Evolutionary conservation across 2,113 vertebrate species (phyloP).

Genomic region (Bufo gargarizans): DNA sequence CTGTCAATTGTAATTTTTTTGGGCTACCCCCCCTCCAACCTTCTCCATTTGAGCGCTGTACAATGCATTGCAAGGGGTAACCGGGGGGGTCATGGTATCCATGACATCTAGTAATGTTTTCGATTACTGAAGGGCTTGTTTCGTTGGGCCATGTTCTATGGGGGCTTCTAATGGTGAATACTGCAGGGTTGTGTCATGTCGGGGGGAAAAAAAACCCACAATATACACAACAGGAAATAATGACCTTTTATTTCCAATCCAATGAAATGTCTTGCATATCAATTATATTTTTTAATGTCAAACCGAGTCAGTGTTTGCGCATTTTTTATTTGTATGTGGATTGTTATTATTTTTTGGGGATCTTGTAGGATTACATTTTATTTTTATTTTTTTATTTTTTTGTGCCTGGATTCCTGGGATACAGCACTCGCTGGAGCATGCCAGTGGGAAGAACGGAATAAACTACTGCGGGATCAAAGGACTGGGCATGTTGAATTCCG

Average conservation of each 20-base stretch:
- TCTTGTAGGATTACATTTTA: too few relatives aligned
- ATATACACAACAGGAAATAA: constrained; percentile 28
- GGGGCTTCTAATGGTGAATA: constrained; percentile 8
- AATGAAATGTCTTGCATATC: constrained; percentile 55
- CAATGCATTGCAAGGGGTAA: constrained; percentile 37
- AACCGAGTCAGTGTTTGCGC: neutral
- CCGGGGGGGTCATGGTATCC: constrained; percentile 50
- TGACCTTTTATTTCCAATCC: constrained; percentile 42
- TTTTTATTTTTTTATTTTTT: too few relatives aligned
- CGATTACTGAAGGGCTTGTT: constrained; percentile 18
- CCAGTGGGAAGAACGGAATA: too few relatives aligned
- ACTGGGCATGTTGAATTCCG: too few relatives aligned
- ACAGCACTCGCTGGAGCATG: too few relatives aligned
- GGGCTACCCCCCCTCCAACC: too few relatives aligned
- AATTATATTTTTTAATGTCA: constrained; percentile 58
- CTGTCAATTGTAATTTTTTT: too few relatives aligned
- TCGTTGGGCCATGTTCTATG: constrained; percentile 2
- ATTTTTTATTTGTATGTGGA: neutral
- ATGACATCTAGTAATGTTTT: constrained; percentile 53
- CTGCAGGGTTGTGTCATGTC: constrained; percentile 26
- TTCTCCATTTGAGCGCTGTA: neutral
- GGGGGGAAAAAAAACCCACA: neutral
- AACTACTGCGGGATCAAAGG: too few relatives aligned
- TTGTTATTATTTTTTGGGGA: neutral
- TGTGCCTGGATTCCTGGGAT: too few relatives aligned